Conservation (phyloP, 2,888 invertebrate genomes). For the Cataglyphis cursor region DNA sequence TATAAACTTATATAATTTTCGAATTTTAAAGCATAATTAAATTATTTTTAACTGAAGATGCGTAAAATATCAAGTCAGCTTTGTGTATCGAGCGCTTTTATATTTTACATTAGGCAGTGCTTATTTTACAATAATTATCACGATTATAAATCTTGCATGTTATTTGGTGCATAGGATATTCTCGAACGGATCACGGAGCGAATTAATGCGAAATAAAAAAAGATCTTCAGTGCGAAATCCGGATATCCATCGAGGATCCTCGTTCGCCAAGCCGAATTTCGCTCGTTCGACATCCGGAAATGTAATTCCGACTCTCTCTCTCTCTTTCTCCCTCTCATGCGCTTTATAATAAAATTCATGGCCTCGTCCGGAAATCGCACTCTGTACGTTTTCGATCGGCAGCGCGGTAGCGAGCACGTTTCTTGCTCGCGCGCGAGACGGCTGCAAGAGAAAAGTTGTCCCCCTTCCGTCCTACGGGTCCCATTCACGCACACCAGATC, state of each 20-base stretch:
- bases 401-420: slow-evolving; percentile 52
- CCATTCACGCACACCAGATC: slow-evolving; percentile 74
- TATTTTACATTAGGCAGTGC: slow-evolving; percentile 21
- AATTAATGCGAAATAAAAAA: slow-evolving; percentile 52
- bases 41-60: not conserved
- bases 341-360: slow-evolving; percentile 71
- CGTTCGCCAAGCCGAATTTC: slow-evolving; percentile 48
- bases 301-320: slow-evolving; percentile 45
- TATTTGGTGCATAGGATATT: slow-evolving; percentile 41
- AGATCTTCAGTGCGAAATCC: slow-evolving; percentile 40
- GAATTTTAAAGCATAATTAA: not conserved
- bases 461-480: slow-evolving; percentile 62
- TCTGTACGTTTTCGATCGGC: slow-evolving; percentile 54
- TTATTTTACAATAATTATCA: slow-evolving; percentile 53
- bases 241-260: slow-evolving; percentile 58
- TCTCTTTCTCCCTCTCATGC: slow-evolving; percentile 14
- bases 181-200: slow-evolving; percentile 30
- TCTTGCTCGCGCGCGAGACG: slow-evolving; percentile 15
- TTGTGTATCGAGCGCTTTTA: not conserved
- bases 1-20: not conserved
- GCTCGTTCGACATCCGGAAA: slow-evolving; percentile 54
- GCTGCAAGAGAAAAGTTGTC: slow-evolving; percentile 57
- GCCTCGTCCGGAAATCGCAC: slow-evolving; percentile 65
- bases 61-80: slow-evolving; percentile 4
- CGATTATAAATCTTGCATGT: slow-evolving; percentile 41